A percentile compares a stretch with the other conserved stretches of the same genome.
Conservation (phyloP, 2,113 vertebrate species). For the Hydrolagus affinis region DNA sequence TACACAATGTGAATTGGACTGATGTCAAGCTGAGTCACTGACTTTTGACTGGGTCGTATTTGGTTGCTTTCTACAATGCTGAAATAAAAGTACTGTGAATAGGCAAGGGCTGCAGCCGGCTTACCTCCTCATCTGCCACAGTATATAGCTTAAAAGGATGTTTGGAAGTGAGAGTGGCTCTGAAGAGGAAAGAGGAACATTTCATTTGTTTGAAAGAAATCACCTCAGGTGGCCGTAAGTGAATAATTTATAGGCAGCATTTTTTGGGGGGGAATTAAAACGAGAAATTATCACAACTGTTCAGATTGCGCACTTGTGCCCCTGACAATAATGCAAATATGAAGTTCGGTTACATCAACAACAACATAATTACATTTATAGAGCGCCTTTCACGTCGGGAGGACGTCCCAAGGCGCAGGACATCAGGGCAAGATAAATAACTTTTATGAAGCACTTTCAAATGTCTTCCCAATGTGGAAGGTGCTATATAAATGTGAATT, state of each 20-base stretch:
- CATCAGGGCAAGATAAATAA: too few species aligned
- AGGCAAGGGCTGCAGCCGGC: neutral
- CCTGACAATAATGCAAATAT: too few species aligned
- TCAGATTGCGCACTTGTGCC: neutral
- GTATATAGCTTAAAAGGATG: neutral
- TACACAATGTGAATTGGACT: conserved; percentile 18
- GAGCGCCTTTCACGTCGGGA: too few species aligned
- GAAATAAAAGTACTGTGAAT: neutral
- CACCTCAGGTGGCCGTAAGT: neutral
- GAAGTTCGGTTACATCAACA: too few species aligned
- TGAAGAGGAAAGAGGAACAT: neutral
- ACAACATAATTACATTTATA: too few species aligned
- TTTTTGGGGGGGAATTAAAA: neutral
- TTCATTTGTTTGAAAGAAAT: neutral
- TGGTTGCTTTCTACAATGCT: neutral
- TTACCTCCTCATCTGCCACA: neutral
- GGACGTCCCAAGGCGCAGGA: too few species aligned
- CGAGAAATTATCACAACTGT: neutral
- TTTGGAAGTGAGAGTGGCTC: neutral
- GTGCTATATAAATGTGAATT: too few species aligned
- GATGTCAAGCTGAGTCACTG: conserved; percentile 4
- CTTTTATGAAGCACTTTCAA: too few species aligned
- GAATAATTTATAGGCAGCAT: neutral
- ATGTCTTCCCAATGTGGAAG: too few species aligned
- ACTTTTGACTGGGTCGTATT: neutral